Percentiles rank a stretch among this genome's conserved stretches.
phyloP scores from a whole-genome alignment of 2,888 invertebrate species.

The Pherbina coryleti region DNA sequence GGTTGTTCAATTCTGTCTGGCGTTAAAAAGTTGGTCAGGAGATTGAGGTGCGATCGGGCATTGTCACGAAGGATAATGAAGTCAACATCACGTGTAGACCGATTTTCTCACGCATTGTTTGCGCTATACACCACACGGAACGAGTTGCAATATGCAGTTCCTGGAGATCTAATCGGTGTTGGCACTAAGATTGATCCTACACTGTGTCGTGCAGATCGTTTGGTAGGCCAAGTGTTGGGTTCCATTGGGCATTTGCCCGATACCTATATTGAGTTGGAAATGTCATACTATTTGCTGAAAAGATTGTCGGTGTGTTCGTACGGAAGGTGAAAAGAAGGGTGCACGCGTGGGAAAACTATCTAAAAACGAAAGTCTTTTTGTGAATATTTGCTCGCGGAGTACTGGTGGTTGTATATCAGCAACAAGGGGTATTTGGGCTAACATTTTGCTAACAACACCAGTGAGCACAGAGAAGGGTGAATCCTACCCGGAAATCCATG shows the following conservation, averaged over 20 bases:
- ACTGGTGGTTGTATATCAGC: slow-evolving; percentile 97
- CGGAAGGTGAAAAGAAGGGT: slow-evolving; percentile 99
- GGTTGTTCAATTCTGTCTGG: slow-evolving; percentile 98
- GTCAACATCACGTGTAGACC: too few relatives aligned
- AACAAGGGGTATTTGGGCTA: slow-evolving; percentile 96
- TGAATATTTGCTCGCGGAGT: slow-evolving; percentile 98
- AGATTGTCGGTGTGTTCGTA: slow-evolving; percentile 96
- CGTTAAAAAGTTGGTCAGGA: slow-evolving; percentile 98
- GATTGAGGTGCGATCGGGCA: slow-evolving; percentile 96
- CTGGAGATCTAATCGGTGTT: too few relatives aligned
- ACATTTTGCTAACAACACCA: slow-evolving; percentile 95
- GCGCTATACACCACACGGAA: too few relatives aligned
- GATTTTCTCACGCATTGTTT: too few relatives aligned
- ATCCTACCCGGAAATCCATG: too few relatives aligned
- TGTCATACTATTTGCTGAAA: too few relatives aligned
- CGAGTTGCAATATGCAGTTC: too few relatives aligned
- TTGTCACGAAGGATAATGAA: slow-evolving; percentile 96
- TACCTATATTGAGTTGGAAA: slow-evolving; percentile 97
- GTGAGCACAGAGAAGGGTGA: too few relatives aligned
- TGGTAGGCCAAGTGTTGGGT: slow-evolving; percentile 97
- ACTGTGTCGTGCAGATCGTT: slow-evolving; percentile 96
- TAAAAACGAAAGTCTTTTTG: slow-evolving; percentile 91
- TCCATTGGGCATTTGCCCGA: slow-evolving; percentile 97
- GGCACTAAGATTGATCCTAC: slow-evolving; percentile 99
- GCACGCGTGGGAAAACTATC: slow-evolving; percentile 96